Conservation (phyloP, 2,797 vertebrate genomes). For the Epinephelus awoara region DNA sequence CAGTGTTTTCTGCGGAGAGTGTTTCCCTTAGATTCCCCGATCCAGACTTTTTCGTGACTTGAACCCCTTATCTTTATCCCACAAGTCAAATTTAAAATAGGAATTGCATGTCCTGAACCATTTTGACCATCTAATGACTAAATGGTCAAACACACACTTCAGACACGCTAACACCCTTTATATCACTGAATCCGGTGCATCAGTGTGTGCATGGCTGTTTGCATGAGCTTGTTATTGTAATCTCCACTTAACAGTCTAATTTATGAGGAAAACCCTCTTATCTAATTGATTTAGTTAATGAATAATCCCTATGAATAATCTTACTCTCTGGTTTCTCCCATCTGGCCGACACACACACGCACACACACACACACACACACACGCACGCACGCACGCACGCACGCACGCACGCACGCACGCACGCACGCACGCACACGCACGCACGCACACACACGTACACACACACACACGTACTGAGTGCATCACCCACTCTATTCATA, state of each 20-base stretch:
- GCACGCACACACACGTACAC: slow-evolving; percentile 37
- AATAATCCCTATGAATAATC: slow-evolving; percentile 61
- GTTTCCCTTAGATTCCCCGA: neutral
- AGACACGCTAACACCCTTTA: neutral
- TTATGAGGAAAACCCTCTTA: slow-evolving; percentile 62
- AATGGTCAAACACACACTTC: neutral
- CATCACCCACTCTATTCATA: slow-evolving; percentile 66
- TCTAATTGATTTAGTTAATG: slow-evolving; percentile 71
- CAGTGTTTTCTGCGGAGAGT: neutral
- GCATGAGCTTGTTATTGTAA: slow-evolving; percentile 48
- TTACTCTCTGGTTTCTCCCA: slow-evolving; percentile 45
- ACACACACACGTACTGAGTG: slow-evolving; percentile 25
- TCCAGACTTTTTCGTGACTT: neutral
- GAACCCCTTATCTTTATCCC: neutral
- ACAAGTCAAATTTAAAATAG: neutral
- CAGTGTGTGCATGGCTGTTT: neutral
- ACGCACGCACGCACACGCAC: slow-evolving; percentile 29
- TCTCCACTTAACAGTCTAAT: slow-evolving; percentile 54
- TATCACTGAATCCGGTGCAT: slow-evolving; percentile 15
- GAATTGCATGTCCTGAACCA: neutral
- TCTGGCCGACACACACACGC: slow-evolving; percentile 45
- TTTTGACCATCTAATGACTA: neutral
- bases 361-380: slow-evolving; percentile 31
- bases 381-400: slow-evolving; percentile 33
- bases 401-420: slow-evolving; percentile 26